Conservation (phyloP, 1,140 invertebrate species). For the Lucilia sericata region DNA sequence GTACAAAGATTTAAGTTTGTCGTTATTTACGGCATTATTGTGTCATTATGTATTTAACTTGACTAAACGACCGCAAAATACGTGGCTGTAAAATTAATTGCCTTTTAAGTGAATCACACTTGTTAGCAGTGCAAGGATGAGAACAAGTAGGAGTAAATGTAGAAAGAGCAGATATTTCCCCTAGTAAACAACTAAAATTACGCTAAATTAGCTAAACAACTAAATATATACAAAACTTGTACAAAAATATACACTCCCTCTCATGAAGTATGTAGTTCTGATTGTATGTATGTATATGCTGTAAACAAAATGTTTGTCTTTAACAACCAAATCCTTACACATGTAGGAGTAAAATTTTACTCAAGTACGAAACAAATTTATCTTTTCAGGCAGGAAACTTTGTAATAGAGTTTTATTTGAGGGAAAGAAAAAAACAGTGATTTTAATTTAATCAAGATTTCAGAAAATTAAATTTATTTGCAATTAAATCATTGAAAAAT, state of each 20-base stretch:
- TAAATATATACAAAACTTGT: neutral
- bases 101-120: slow-evolving; percentile 68
- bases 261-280: neutral
- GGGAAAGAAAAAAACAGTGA: neutral
- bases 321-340: no score
- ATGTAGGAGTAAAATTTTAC: neutral
- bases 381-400: no score
- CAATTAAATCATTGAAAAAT: neutral
- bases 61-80: slow-evolving; percentile 66
- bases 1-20: neutral
- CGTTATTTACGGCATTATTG: slow-evolving; percentile 35
- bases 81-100: slow-evolving; percentile 67
- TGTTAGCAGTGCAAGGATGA: slow-evolving; percentile 49
- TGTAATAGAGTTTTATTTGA: no score
- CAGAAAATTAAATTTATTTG: neutral
- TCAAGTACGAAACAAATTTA: neutral
- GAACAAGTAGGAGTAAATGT: neutral
- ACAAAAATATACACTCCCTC: neutral
- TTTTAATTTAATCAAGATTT: slow-evolving; percentile 18
- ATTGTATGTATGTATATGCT: no score
- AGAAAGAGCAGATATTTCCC: neutral
- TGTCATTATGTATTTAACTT: slow-evolving; percentile 64
- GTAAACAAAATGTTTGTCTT: neutral
- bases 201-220: slow-evolving; percentile 14
- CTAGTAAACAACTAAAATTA: slow-evolving; percentile 10